Evolutionary conservation across 64 coral and sea anemone genomes (phyloP), one percentile per base, ranked within the genome.

Genomic region (Trachythela sp.): DNA sequence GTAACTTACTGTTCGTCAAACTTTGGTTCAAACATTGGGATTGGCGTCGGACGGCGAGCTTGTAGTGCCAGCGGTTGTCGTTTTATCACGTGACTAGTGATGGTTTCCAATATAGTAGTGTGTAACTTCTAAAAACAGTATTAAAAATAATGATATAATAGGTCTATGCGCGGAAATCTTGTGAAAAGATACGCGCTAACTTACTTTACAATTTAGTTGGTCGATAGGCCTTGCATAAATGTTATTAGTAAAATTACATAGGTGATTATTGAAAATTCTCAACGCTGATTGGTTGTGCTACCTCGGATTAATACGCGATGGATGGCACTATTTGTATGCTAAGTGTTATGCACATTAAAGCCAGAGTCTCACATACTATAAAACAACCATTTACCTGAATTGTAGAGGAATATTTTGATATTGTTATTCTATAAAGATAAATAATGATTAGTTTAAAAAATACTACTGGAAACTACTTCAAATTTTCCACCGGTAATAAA

Each of bases 1-100:
- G 3, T 15, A 3, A 98, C 96, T 89, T 80, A 99, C 96, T 93
- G 93, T 84, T 99, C 96, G 48, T 95, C 76, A 87, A 99, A 99
- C 52, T 95, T 99, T 4, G 96, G 96, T 85, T 92, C 91, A 67
- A 88, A 99, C 39, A 91, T 91, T 87, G 91, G 92, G 8, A 99
- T 90, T 59, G 96, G 86, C 80, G 92, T 48, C 4, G 96, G 96
- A 48, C 90, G 94, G 35, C 91, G 87, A 42, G 91, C 68, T 54
- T 93, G 96, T 13, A 99, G 70, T 2, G 93, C 89, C 32, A 99
- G 77, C 31, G 92, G 91, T 49, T 87, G 85, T 49, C 93, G 87
- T 71, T 84, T 91, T 52, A 30, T 87, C 38, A 22, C 56, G 51
- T 60, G 49, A 50, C 33, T 90, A 35, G 67, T 95, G 85, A 92